Evolutionary conservation across 92 coral and sea anemone genomes (phyloP), one percentile per base, ranked within the genome.

Genomic region (Bergia sp.): DNA sequence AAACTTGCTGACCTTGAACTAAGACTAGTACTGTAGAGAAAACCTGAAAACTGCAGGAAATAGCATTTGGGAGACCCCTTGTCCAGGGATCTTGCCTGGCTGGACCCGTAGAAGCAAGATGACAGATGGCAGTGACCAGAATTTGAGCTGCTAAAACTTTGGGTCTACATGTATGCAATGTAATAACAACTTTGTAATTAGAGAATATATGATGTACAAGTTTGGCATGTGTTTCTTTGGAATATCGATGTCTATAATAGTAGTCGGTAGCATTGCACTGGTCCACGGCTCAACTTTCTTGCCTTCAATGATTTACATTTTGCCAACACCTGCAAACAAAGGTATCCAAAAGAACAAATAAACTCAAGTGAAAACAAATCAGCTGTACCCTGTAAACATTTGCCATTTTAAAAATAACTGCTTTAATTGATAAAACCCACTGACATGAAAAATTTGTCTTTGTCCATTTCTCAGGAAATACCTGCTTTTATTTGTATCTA

Each of bases 401-500:
- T 69, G 74, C 74, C 74, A 69, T 69, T 69, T 69, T 69, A n/a
- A 69, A 69, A 69, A 69, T 0, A 69, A 69, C 74, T 69, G 74
- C 74, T 69, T 69, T 0, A 69, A 69, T 0, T 69, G 74, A 69
- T 69, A 69, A 69, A 69, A 69, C 74, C 64, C 74, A 69, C 36
- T 69, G 74, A 13, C 0, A 69, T 13, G 74, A 69, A 69, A 69
- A 69, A 69, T 69, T 69, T 69, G 74, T 0, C 74, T 69, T 69
- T 69, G 74, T 69, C 76, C 76, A 72, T n/a, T 72, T 72, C 76
- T 72, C 0, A 5, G 76, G 76, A 72, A 72, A 37, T 72, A 72
- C 76, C 76, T 72, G 76, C 76, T 72, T 72, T 72, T 72, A 72
- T 72, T 72, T 72, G 39, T 72, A 72, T 72, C 76, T 72, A 72